Percentiles rank a stretch among this genome's conserved stretches.
These are phyloP conservation scores for Mustela lutreola DNA, from an alignment of 2,113 vertebrate species.

Conservation along the genomic window DNA sequence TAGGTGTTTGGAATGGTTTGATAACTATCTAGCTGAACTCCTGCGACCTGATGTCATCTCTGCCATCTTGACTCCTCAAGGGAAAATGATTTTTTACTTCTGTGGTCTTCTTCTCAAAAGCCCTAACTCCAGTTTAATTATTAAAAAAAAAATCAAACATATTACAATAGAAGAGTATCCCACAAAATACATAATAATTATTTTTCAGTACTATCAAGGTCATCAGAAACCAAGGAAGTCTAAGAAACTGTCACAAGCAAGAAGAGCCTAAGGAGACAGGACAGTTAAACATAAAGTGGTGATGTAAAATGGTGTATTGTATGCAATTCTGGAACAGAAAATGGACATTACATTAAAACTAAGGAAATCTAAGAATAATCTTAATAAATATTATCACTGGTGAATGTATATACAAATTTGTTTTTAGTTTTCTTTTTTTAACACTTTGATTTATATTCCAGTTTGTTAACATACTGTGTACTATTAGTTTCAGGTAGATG, in stretches of 20 bases:
- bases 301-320: not conserved
- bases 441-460: no score
- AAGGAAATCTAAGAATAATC: not conserved
- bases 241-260: not conserved
- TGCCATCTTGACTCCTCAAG: not conserved
- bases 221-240: not conserved
- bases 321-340: not conserved
- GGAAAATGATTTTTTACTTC: not conserved
- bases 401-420: not conserved
- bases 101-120: not conserved
- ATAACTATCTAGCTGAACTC: no score
- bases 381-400: not conserved
- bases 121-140: not conserved
- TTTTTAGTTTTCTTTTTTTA: not conserved
- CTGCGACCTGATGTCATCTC: no score
- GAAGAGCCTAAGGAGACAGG: not conserved
- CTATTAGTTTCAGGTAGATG: not conserved
- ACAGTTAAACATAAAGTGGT: not conserved
- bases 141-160: not conserved
- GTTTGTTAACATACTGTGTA: no score
- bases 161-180: not conserved
- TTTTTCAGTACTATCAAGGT: not conserved
- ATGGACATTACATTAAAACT: not conserved
- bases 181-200: not conserved
- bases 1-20: no score